Evolutionary conservation across 2,113 vertebrate species (phyloP).

Genomic region (Rostratula benghalensis): DNA sequence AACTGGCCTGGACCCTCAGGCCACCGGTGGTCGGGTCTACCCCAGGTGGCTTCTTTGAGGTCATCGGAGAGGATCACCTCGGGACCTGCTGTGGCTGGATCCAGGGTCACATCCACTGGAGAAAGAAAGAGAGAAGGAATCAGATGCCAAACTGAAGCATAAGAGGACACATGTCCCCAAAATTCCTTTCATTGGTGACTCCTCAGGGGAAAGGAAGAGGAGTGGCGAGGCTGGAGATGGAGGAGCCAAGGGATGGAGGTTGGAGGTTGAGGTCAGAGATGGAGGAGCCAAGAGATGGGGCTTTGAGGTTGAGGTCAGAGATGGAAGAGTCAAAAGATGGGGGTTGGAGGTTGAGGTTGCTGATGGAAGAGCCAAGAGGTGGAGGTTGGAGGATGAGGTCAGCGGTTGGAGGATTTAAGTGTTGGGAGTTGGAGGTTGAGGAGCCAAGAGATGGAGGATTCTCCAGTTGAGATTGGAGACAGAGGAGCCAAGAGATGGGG

Average conservation of each 20-base stretch:
- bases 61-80: constrained; percentile 45
- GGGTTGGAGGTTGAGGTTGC: no score
- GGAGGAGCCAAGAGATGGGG: no score
- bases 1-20: neutral
- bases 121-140: neutral
- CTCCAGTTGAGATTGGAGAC: neutral
- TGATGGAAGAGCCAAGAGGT: neutral
- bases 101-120: constrained; percentile 37
- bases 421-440: no score
- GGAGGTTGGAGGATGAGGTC: no score
- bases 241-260: neutral
- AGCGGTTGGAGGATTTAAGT: no score
- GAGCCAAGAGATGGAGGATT: neutral
- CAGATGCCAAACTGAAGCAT: neutral
- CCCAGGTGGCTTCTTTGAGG: constrained; percentile 37
- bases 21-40: neutral
- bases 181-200: neutral
- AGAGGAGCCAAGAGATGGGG: no score
- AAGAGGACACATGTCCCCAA: fast-evolving
- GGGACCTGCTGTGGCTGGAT: neutral
- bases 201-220: neutral
- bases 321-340: no score
- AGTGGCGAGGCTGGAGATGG: neutral
- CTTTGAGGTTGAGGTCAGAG: neutral
- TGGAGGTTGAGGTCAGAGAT: neutral